Evolutionary conservation across 2,113 vertebrate genomes (phyloP).

Genomic region (Microcebus ravelobensis): DNA sequence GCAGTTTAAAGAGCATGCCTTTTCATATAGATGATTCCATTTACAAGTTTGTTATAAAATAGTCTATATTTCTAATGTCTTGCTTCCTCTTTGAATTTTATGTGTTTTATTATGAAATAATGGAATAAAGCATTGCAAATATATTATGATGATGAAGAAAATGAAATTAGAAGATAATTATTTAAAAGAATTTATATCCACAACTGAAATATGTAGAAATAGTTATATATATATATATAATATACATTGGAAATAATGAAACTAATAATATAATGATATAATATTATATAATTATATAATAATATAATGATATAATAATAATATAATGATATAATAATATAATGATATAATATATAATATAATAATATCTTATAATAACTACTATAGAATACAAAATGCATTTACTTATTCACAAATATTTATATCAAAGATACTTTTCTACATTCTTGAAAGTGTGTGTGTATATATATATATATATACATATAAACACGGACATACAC

Average conservation of each 20-base stretch:
- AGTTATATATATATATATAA: too few relatives aligned
- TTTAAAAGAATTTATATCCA: not conserved
- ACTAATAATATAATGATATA: not conserved
- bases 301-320: too few relatives aligned
- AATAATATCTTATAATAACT: not conserved
- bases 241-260: not conserved
- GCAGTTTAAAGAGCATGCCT: slow-evolving; percentile 1
- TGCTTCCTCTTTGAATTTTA: not conserved
- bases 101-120: not conserved
- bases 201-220: not conserved
- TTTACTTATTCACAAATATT: not conserved
- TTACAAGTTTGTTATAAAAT: not conserved
- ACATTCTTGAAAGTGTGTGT: not conserved
- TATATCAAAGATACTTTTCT: not conserved
- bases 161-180: not conserved
- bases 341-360: not conserved
- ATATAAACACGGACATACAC: not conserved
- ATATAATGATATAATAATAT: not conserved
- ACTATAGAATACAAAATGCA: not conserved
- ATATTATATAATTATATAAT: too few relatives aligned
- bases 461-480: not conserved
- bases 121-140: not conserved
- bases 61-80: not conserved
- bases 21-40: not conserved
- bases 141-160: not conserved